Evolutionary conservation across 2,113 vertebrate species (phyloP), one percentile per base, ranked within the genome.

Genomic region (Cathartes aura): DNA sequence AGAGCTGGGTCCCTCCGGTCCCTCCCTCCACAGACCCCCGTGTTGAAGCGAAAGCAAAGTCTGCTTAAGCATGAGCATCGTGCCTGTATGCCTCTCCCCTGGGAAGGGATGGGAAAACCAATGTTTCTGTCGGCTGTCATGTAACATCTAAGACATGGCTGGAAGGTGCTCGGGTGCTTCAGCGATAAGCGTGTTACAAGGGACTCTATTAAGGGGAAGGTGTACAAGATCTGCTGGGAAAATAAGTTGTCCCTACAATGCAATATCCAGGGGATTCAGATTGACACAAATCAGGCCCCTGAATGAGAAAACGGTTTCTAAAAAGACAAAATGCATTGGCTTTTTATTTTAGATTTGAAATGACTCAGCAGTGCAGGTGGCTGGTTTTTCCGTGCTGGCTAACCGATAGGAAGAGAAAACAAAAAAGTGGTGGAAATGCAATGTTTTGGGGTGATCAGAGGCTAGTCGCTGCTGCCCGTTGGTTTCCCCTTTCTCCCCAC

Each of bases 81-180:
- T 18, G 17, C 8, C 40, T 4, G 0, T 1, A 24, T 3, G 1
- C 6, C 12, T 12, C 6, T 82, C 22, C 38, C 27, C 1, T 0
- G 62, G 81, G 68, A 50, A 50, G 30, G 20, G 58, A 8, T 8
- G 34, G 67, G 68, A 53, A 36, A 72, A 2, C 1, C 20, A 21
- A 2, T 1, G 0, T 40, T 27, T 17, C 38, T 55, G 1, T 19
- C 4, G 16, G 34, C 60, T 52, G 21, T n/a, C 56, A 6, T 2
- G 1, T 1, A 29, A 5, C 6, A 3, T 13, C 68, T 36, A 2
- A 45, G 63, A n/a, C 23, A 3, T 0, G 9, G 38, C 86, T 81
- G 59, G 19, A 45, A 82, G 60, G 47, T 6, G 79, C 53, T 66
- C 1, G 2, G 66, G 11, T 3, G 36, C 74, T 42, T 2, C 24